Conservation (phyloP, 2,113 vertebrate species). For the Hipposideros armiger region DNA sequence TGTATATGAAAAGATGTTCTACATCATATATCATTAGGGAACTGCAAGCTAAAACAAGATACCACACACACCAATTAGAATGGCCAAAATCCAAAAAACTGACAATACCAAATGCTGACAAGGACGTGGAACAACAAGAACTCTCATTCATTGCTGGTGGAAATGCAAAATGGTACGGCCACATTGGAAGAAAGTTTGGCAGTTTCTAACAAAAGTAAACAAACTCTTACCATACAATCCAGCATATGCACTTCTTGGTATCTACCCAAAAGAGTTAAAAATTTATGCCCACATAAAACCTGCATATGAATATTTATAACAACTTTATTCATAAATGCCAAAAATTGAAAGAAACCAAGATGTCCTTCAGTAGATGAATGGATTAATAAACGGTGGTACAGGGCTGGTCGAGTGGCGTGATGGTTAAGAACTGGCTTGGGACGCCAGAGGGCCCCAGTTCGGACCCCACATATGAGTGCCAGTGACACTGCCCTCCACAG, state of each 20-base stretch:
- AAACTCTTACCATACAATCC: background rate
- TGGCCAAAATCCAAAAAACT: background rate
- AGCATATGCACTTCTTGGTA: background rate
- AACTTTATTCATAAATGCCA: background rate
- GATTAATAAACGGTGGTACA: slow-evolving; percentile 28
- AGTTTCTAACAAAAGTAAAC: slow-evolving; percentile 8
- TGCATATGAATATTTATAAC: background rate
- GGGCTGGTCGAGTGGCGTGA: no score
- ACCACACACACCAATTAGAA: background rate
- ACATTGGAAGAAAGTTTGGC: background rate
- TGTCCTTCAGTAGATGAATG: background rate
- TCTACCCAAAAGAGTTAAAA: slow-evolving; percentile 35
- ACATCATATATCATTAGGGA: background rate
- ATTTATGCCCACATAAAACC: background rate
- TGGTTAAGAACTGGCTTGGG: no score
- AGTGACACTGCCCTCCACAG: no score
- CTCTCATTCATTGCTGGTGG: background rate
- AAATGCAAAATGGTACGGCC: background rate
- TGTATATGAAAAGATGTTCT: background rate
- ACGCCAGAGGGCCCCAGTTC: no score
- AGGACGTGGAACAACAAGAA: background rate
- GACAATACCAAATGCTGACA: background rate
- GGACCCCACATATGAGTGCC: no score
- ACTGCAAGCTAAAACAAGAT: background rate
- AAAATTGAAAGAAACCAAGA: background rate